A percentile compares a stretch with the other conserved stretches of the same genome.
phyloP scores from a whole-genome alignment of 2,113 vertebrate genomes.

The Pampusana beccarii region DNA sequence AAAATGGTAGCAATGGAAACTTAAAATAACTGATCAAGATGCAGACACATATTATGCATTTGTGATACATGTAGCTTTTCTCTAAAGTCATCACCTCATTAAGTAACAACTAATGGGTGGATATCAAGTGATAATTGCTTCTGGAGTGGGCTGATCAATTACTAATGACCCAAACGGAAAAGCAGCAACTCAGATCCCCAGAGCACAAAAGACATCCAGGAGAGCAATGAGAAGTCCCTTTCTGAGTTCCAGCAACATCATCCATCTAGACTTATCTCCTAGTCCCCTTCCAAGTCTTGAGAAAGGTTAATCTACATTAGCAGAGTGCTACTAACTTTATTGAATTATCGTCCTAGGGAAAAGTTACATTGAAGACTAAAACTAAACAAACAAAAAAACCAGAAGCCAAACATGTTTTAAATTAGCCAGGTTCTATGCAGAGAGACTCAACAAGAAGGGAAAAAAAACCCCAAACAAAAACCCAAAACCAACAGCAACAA shows the following conservation, averaged over 20 bases:
- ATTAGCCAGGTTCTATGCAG: not conserved
- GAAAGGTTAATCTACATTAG: constrained; percentile 10
- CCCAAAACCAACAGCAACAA: not conserved
- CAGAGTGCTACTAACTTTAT: not conserved
- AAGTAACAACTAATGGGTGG: not conserved
- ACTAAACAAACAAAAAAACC: not conserved
- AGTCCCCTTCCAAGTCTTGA: not conserved
- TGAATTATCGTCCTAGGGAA: constrained; percentile 14
- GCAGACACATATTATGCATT: not conserved
- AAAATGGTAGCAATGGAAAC: not conserved
- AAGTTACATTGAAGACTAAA: constrained; percentile 41
- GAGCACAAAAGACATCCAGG: constrained; percentile 4
- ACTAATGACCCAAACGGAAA: not conserved
- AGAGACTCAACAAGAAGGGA: not conserved
- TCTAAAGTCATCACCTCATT: not conserved
- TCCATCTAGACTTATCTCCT: not conserved
- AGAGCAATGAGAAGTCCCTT: constrained; percentile 6
- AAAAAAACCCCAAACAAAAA: not conserved
- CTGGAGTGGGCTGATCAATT: not conserved
- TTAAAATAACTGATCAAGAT: not conserved
- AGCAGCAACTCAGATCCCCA: not conserved
- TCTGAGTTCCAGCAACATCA: not conserved
- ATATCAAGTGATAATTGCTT: not conserved
- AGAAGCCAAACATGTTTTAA: not conserved
- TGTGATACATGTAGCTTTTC: not conserved